phyloP scores from a whole-genome alignment of 2,113 vertebrate species.

The Trematocara variabile region DNA sequence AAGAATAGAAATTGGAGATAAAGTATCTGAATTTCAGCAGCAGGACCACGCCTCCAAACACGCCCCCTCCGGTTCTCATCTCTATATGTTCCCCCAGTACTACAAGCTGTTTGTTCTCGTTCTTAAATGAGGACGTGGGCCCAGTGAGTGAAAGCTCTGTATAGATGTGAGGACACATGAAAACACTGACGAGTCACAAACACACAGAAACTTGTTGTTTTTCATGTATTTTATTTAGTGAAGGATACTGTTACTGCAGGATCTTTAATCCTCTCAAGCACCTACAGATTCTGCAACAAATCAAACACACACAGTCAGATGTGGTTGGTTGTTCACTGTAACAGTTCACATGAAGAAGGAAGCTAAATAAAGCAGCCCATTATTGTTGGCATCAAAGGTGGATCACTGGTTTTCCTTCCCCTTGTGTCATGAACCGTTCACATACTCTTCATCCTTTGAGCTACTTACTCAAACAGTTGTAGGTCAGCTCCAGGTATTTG shows the following conservation, averaged over 20 bases:
- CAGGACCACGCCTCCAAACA: neutral
- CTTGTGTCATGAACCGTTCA: neutral
- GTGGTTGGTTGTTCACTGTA: neutral
- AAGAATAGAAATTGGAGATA: neutral
- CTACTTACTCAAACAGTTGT: neutral
- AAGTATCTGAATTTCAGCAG: neutral
- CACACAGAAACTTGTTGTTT: neutral
- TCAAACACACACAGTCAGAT: neutral
- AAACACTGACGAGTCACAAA: neutral
- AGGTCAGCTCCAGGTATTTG: conserved; percentile 5
- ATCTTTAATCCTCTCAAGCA: neutral
- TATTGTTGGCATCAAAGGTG: neutral
- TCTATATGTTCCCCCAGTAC: neutral
- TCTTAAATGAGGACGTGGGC: neutral
- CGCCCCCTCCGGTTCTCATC: neutral
- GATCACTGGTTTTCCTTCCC: neutral
- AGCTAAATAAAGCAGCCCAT: neutral
- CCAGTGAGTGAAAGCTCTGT: neutral
- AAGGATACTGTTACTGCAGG: neutral
- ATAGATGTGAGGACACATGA: neutral
- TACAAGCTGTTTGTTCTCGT: neutral
- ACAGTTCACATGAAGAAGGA: neutral
- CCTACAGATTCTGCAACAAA: neutral
- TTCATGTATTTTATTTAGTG: neutral
- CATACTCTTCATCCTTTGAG: neutral